phyloP scores from a whole-genome alignment of 2,888 invertebrate genomes.

The Notodonta ziczac region DNA sequence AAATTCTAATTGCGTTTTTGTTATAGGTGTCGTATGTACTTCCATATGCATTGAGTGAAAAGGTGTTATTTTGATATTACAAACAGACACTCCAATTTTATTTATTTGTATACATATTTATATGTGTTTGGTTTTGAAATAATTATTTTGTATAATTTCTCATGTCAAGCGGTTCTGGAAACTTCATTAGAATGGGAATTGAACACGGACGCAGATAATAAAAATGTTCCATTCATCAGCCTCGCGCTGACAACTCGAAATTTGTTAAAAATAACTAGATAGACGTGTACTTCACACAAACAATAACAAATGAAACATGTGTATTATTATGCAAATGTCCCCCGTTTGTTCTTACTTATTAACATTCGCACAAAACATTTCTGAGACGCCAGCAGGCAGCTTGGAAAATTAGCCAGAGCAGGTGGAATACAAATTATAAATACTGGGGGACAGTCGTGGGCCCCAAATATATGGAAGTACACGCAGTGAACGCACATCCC shows the following conservation, averaged over 20 bases:
- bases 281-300: constrained; percentile 14
- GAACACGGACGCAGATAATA: not conserved
- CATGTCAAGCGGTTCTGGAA: not conserved
- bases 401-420: constrained; percentile 50
- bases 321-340: constrained; percentile 52
- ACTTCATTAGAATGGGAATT: not conserved
- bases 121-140: not conserved
- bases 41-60: no score
- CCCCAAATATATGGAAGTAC: constrained; percentile 30
- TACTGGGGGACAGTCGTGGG: constrained; percentile 36
- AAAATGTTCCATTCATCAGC: not conserved
- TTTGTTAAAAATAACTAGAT: constrained; percentile 4
- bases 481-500: constrained; percentile 26
- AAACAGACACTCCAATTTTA: no score
- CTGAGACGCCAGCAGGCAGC: constrained; percentile 30
- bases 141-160: not conserved
- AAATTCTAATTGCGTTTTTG: no score
- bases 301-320: constrained; percentile 16
- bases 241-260: not conserved
- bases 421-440: constrained; percentile 58
- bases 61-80: no score
- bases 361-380: constrained; percentile 53
- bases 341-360: constrained; percentile 41
- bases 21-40: no score
- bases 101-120: no score